Conservation (phyloP, 1,140 invertebrate genomes). For the Aphaenogaster floridana region DNA sequence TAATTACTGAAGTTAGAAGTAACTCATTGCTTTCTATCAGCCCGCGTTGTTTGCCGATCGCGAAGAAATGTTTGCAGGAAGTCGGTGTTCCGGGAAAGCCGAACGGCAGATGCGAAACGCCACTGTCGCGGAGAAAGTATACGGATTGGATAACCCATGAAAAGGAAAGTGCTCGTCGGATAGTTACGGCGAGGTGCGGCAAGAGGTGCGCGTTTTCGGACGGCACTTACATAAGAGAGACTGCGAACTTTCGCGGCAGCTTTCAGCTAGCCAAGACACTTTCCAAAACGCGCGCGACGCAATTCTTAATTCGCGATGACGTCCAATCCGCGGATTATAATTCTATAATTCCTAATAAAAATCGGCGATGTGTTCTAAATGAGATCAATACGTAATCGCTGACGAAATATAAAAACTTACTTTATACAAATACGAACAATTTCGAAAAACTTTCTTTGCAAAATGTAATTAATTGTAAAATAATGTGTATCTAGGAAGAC, state of each 20-base stretch:
- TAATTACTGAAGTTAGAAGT: background rate
- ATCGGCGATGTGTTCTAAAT: background rate
- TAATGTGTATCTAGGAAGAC: no score
- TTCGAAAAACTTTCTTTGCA: background rate
- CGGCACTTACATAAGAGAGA: conserved; percentile 74
- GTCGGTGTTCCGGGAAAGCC: background rate
- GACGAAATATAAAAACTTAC: background rate
- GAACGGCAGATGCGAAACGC: background rate
- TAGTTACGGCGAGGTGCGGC: conserved; percentile 50
- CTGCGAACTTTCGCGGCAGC: conserved; percentile 57
- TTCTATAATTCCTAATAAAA: background rate
- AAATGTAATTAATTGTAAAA: background rate
- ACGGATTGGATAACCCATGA: conserved; percentile 82
- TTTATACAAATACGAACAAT: background rate
- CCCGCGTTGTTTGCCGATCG: background rate
- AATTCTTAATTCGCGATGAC: conserved; percentile 14
- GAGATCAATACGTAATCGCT: background rate
- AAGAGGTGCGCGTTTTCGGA: conserved; percentile 72
- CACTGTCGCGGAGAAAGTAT: conserved; percentile 78
- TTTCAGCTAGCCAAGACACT: background rate
- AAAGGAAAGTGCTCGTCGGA: conserved; percentile 81
- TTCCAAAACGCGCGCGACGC: background rate
- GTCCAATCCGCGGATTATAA: background rate
- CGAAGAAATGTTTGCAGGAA: background rate
- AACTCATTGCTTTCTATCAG: conserved; percentile 7